These are phyloP conservation scores for Pithys albifrons DNA, from an alignment of 2,113 vertebrate species.

Conservation along the genomic window DNA sequence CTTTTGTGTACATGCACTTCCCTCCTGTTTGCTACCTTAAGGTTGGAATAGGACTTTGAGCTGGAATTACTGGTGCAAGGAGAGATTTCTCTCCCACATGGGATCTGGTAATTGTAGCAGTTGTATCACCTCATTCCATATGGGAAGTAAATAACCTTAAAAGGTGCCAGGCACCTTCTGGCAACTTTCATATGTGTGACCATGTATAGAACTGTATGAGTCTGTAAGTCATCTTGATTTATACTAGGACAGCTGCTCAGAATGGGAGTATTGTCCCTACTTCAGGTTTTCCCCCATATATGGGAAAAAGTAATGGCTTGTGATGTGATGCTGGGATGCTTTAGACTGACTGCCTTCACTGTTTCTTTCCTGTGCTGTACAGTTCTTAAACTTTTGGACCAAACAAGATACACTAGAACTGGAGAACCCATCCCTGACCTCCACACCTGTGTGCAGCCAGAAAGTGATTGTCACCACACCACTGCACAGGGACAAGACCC, in stretches of 20 bases:
- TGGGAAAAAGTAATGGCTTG: not conserved
- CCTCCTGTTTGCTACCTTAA: not conserved
- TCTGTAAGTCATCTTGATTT: not conserved
- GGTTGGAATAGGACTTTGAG: not conserved
- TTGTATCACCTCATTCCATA: not conserved
- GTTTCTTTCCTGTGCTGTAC: conserved; percentile 2
- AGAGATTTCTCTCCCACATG: not conserved
- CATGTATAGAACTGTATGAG: not conserved
- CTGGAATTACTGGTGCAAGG: not conserved
- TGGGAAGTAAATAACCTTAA: not conserved
- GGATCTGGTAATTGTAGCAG: not conserved
- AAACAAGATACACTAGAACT: conserved; percentile 92
- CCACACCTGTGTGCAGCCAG: conserved; percentile 96
- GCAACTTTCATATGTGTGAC: rapidly evolving
- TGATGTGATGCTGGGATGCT: not conserved
- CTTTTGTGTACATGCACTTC: not conserved
- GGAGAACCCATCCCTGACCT: conserved; percentile 94
- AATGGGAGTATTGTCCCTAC: not conserved
- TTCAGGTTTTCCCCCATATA: not conserved
- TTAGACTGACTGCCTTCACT: not conserved
- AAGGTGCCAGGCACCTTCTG: not conserved
- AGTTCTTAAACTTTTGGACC: conserved; percentile 98
- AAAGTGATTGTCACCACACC: conserved; percentile 93
- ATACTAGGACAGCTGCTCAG: not conserved
- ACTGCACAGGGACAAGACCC: conserved; percentile 94